These are phyloP conservation scores for Ursus arctos DNA, from an alignment of 2,113 vertebrate species.

Conservation along the genomic window DNA sequence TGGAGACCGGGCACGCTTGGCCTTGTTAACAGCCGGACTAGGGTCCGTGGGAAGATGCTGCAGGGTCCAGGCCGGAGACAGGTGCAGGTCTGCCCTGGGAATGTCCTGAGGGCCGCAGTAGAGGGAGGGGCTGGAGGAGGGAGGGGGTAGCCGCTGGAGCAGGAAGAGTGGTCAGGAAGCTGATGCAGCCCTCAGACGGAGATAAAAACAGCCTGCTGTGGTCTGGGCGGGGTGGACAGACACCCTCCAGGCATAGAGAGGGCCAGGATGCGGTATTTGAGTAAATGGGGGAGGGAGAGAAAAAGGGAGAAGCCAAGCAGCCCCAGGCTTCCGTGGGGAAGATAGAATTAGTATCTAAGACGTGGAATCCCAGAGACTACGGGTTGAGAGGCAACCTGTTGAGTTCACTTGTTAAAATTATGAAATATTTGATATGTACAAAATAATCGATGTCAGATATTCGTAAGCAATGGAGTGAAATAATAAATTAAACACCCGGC, in stretches of 20 bases:
- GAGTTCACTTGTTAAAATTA: background rate
- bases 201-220: background rate
- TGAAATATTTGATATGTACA: background rate
- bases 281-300: accelerated
- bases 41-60: background rate
- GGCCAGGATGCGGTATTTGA: background rate
- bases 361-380: background rate
- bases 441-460: background rate
- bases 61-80: background rate
- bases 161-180: background rate
- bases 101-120: accelerated
- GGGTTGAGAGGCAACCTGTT: background rate
- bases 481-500: background rate
- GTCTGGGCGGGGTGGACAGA: background rate
- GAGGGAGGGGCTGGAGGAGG: background rate
- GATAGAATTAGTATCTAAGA: background rate
- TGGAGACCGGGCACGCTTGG: background rate
- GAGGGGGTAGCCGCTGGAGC: background rate
- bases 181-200: background rate
- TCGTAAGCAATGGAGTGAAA: background rate
- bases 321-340: background rate
- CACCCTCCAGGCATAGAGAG: background rate
- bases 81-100: background rate
- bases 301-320: background rate
- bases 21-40: background rate